These are phyloP conservation scores for Blera fallax DNA, from an alignment of 2,888 invertebrate species.

Conservation along the genomic window DNA sequence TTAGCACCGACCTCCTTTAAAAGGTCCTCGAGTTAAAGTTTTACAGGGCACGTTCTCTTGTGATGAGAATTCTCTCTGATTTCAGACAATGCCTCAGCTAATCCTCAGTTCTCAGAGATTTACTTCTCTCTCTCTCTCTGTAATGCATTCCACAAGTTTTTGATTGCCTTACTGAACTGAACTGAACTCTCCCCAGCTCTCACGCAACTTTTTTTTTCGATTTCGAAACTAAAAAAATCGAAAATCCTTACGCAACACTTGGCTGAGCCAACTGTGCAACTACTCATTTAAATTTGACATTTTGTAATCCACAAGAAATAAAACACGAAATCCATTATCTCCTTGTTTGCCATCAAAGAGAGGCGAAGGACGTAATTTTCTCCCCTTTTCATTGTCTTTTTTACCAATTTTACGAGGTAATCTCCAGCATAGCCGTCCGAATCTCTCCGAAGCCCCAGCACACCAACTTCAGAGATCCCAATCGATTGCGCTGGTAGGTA, in stretches of 20 bases:
- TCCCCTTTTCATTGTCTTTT: constrained; percentile 26
- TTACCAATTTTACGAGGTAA: constrained; percentile 21
- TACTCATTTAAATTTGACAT: constrained; percentile 67
- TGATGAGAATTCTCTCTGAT: too few relatives aligned
- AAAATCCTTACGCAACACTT: constrained; percentile 26
- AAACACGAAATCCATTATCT: constrained; percentile 53
- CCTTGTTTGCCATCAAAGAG: constrained; percentile 30
- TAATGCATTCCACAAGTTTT: too few relatives aligned
- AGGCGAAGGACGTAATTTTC: neutral
- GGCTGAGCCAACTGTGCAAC: neutral
- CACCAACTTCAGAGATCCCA: constrained; percentile 55
- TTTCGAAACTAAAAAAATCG: constrained; percentile 10
- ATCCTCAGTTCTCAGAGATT: too few relatives aligned
- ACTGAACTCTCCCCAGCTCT: neutral
- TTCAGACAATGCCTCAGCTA: too few relatives aligned
- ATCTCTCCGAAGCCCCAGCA: constrained; percentile 47
- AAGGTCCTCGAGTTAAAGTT: too few relatives aligned
- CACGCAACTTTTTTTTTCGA: neutral
- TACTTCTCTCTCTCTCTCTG: too few relatives aligned
- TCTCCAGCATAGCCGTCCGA: constrained; percentile 45
- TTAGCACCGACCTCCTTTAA: too few relatives aligned
- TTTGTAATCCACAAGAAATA: constrained; percentile 42
- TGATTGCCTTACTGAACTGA: too few relatives aligned
- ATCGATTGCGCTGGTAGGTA: constrained; percentile 68
- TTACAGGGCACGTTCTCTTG: too few relatives aligned